Conservation (phyloP, 2,113 vertebrate genomes). For the Pimephales promelas region DNA sequence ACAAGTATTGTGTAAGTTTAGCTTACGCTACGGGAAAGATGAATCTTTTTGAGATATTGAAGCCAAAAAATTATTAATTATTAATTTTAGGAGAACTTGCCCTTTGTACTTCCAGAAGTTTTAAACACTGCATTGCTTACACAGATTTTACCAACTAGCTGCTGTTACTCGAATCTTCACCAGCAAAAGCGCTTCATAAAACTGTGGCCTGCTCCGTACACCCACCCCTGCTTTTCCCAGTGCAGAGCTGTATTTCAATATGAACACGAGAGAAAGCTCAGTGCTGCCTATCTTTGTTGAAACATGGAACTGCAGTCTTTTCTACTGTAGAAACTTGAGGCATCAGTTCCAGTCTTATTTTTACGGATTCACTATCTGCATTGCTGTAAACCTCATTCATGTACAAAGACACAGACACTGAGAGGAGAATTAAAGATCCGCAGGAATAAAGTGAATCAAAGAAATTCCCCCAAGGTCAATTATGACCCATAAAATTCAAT, state of each 20-base stretch:
- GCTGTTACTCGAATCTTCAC: background rate
- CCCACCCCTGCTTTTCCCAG: background rate
- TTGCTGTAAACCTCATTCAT: background rate
- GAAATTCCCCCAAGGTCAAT: background rate
- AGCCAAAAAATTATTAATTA: too few species aligned
- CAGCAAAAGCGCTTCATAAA: background rate
- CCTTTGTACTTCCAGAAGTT: background rate
- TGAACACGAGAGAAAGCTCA: background rate
- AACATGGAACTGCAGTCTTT: conserved; percentile 10
- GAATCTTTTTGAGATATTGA: too few species aligned
- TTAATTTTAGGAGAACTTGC: too few species aligned
- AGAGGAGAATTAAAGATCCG: background rate
- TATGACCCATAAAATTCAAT: background rate
- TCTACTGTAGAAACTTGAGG: background rate
- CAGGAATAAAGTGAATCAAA: background rate
- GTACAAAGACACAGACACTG: conserved; percentile 16
- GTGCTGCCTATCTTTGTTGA: conserved; percentile 43
- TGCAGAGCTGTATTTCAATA: conserved; percentile 31
- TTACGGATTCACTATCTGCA: background rate
- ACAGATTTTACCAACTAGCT: background rate
- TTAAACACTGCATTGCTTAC: background rate
- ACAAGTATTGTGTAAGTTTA: too few species aligned
- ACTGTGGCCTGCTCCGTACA: background rate
- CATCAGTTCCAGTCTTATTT: background rate
- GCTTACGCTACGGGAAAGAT: too few species aligned